Conservation (phyloP, 2,113 vertebrate genomes). For the Microtus ochrogaster region DNA sequence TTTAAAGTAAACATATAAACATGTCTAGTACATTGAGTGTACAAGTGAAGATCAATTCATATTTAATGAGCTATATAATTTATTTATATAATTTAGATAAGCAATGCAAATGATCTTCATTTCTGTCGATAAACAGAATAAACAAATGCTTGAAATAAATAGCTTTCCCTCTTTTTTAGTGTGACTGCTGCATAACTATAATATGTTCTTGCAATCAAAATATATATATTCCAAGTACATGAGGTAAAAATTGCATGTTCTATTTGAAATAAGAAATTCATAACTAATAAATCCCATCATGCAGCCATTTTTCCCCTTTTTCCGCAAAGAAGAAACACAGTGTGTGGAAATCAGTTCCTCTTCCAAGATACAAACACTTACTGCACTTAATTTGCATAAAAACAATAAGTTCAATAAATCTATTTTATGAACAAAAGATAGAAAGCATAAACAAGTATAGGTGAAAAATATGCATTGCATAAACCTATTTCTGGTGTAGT, state of each 20-base stretch:
- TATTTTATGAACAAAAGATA: slow-evolving; percentile 39
- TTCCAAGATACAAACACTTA: slow-evolving; percentile 7
- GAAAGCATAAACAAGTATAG: not conserved
- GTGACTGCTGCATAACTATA: not conserved
- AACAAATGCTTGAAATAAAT: slow-evolving; percentile 55
- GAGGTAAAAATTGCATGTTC: not conserved
- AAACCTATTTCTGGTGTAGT: not conserved
- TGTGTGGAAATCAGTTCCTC: not conserved
- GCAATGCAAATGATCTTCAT: slow-evolving; percentile 47
- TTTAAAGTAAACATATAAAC: slow-evolving; percentile 53
- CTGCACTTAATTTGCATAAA: slow-evolving; percentile 47
- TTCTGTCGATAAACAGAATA: slow-evolving; percentile 45
- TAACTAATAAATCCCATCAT: slow-evolving; percentile 6
- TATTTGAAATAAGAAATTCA: not conserved
- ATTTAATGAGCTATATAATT: slow-evolving; percentile 58
- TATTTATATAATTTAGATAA: slow-evolving; percentile 65
- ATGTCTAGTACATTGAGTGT: slow-evolving; percentile 16
- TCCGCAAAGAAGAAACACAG: not conserved
- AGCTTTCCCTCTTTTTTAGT: not conserved
- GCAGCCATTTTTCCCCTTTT: not conserved
- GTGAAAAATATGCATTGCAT: not conserved
- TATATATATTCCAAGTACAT: not conserved
- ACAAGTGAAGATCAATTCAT: slow-evolving; percentile 41
- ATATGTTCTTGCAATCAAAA: not conserved
- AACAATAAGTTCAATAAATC: slow-evolving; percentile 22